Evolutionary conservation across 2,888 invertebrate genomes (phyloP).

Genomic region (Drosophila cognata): DNA sequence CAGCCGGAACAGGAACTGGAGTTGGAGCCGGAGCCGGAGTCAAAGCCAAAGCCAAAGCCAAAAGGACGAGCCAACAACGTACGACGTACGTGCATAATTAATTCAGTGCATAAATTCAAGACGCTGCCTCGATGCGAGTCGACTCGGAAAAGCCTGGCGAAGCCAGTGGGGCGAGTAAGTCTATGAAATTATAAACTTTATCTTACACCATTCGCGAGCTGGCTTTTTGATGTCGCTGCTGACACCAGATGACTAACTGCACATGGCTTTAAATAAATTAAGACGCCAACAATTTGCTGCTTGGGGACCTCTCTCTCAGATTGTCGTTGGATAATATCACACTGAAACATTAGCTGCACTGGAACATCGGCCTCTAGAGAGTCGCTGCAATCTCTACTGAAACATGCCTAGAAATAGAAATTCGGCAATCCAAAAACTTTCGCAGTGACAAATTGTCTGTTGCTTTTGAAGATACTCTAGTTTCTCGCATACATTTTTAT

Average conservation of each 20-base stretch:
- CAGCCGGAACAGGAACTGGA: constrained; percentile 26
- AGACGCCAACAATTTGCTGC: constrained; percentile 27
- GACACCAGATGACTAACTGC: constrained; percentile 38
- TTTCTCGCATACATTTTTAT: not conserved
- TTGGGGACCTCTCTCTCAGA: not conserved
- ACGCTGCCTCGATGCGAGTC: constrained; percentile 44
- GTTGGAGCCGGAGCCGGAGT: constrained; percentile 15
- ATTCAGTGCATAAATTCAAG: constrained; percentile 80
- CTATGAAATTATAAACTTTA: constrained; percentile 79
- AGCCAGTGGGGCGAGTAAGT: constrained; percentile 44
- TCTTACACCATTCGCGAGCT: constrained; percentile 58
- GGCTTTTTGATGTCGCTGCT: constrained; percentile 52
- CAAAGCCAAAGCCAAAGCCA: constrained; percentile 43
- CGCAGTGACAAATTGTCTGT: not conserved
- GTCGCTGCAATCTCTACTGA: not conserved
- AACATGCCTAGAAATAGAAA: not conserved
- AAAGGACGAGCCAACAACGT: constrained; percentile 21
- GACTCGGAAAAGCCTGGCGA: not conserved
- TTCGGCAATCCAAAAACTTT: not conserved
- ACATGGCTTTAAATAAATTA: constrained; percentile 70
- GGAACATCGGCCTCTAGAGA: not conserved
- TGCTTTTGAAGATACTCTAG: not conserved
- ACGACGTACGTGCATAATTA: constrained; percentile 78
- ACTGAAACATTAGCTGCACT: not conserved
- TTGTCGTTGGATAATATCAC: not conserved